phyloP scores from a whole-genome alignment of 2,113 vertebrate genomes.

The Nipponia nippon region DNA sequence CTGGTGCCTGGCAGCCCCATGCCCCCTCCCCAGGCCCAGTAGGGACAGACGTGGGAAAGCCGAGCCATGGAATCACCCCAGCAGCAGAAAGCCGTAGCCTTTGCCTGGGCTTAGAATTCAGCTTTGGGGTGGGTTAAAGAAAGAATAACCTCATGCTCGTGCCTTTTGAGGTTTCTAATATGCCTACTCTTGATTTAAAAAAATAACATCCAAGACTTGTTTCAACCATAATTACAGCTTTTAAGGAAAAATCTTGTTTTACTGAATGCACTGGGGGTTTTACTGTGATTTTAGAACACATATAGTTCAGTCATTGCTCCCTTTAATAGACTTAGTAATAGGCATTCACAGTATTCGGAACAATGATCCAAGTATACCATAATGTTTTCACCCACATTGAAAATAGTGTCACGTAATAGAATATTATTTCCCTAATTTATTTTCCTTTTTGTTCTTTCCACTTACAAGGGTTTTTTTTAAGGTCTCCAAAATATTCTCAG shows the following conservation, averaged over 20 bases:
- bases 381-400: neutral
- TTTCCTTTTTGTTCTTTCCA: neutral
- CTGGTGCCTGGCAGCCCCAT: neutral
- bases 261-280: neutral
- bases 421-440: neutral
- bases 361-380: neutral
- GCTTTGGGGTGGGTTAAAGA: neutral
- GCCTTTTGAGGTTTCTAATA: neutral
- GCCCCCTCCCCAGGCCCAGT: accelerated
- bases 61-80: accelerated
- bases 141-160: neutral
- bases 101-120: accelerated
- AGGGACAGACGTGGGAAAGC: accelerated
- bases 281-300: neutral
- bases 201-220: neutral
- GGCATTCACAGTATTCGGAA: neutral
- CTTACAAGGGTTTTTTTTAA: neutral
- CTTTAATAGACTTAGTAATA: neutral
- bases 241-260: neutral
- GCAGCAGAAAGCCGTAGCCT: neutral
- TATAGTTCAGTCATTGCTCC: neutral
- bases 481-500: neutral
- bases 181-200: neutral
- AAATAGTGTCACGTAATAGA: neutral
- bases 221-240: neutral